Base-by-base conservation (phyloP, 2,797 vertebrate species). In the Neosalanx taihuensis region DNA sequence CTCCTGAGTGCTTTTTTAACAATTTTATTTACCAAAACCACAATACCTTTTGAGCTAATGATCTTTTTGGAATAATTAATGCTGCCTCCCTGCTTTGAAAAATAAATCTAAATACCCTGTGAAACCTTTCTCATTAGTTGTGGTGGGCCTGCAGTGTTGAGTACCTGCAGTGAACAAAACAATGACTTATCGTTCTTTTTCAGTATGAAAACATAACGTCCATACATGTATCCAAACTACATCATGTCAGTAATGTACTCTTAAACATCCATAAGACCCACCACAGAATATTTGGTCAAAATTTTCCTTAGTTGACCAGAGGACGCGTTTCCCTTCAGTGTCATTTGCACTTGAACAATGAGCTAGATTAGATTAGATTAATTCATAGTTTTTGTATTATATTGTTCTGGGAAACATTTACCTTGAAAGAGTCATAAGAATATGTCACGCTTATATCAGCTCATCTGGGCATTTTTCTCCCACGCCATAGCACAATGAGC, bases 1-100 rank as follows among this genome's bases (percentile, higher is more conserved):
- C 86, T 91, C 83, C 83, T 86, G 84, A 89, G 88, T 62, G 77
- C 23, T 26, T 26, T 26, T 87, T 87, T 87, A 80, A 84, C 86
- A 87, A 87, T 86, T 93, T 83, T 79, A 87, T 84, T 84, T 89
- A 85, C 84, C 81, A 81, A 83, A 91, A 82, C 84, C 85, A 81
- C 88, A 90, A 92, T 89, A 88, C 88, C 85, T 85, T 73, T 76
- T 76, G 83, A 88, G 81, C 83, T 81, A 87, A 78, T 74, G 63
- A 80, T 80, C 76, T 80, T 79, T 77, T 62, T 67, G 66, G 74
- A 80, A 68, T 71, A 72, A 80, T 74, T 64, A 29, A 79, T 81
- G 71, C 73, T 78, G 31, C 41, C 72, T 76, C 51, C 30, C 63
- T 65, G 37, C 15, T 46, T 41, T 69, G 58, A 69, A 20, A 10